Base-by-base conservation (phyloP, 2,113 vertebrate species). In the Girardinichthys multiradiatus region DNA sequence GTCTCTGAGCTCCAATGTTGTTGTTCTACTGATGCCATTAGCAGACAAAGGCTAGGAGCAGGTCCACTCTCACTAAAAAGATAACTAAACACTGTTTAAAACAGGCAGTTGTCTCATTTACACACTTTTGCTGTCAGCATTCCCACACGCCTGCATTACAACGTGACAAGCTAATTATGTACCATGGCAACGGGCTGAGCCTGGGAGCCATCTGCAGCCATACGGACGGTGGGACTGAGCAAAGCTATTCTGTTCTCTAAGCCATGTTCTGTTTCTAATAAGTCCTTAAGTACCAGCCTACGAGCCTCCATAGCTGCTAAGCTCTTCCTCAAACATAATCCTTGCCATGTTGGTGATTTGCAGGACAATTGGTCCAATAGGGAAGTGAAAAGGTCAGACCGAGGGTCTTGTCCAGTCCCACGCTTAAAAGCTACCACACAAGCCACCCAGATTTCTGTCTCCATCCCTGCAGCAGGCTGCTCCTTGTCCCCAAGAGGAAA, bases 331-430 rank as follows among this genome's bases (percentile, higher is more conserved):
- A 94, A 91, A 95, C 93, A 92, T 92, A 93, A 94, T 94, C 89
- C 87, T 87, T 90, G 93, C 93, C 90, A 88, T 94, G 90, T 92
- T 91, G 39, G 92, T 95, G 93, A 95, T 96, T 95, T 95, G 93
- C 93, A 95, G 95, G 94, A 97, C 95, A 96, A 95, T 95, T 89
- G 94, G 88, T 76, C 86, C 90, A 91, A 90, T 91, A 93, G 94
- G 91, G 92, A 95, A 92, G 92, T 87, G 88, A 89, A 92, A 88
- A 93, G 94, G 94, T 96, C 94, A 95, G 95, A 90, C 92, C 71
- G 86, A 78, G 92, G 82, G 82, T 77, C 89, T 89, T 89, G 91
- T 94, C 94, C 89, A 76, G 86, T 89, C 90, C 80, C 88, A 93
- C 81, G 87, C 87, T 87, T 84, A 86, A 92, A 93, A 94, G 91